phyloP scores from a whole-genome alignment of 2,888 invertebrate genomes.

The Limnephilus auricula region DNA sequence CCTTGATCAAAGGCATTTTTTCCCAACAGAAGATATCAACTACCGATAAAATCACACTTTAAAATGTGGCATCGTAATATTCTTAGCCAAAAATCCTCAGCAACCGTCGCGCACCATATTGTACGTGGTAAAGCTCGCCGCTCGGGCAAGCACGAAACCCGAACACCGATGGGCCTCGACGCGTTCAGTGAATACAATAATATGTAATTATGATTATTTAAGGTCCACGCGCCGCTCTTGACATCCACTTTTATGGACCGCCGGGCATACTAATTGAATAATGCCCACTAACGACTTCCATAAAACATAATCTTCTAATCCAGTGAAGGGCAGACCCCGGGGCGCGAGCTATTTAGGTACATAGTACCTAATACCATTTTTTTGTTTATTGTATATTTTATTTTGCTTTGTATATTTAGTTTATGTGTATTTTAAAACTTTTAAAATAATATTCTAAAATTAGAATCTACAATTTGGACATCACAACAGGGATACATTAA shows the following conservation, averaged over 20 bases:
- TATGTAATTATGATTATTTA: slow-evolving; percentile 7
- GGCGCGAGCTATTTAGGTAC: not conserved
- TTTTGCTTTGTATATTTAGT: too few relatives aligned
- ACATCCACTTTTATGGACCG: slow-evolving; percentile 42
- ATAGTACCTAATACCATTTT: too few relatives aligned
- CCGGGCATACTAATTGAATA: slow-evolving; percentile 61
- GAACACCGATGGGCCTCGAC: slow-evolving; percentile 15
- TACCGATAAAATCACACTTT: not conserved
- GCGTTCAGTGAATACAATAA: slow-evolving; percentile 19
- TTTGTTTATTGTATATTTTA: too few relatives aligned
- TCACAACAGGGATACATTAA: too few relatives aligned
- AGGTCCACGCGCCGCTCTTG: slow-evolving; percentile 28
- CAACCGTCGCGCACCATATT: not conserved
- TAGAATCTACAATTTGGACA: too few relatives aligned
- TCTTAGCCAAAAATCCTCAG: not conserved
- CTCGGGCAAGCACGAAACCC: slow-evolving; percentile 3
- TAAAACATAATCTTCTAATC: slow-evolving; percentile 31
- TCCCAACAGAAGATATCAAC: not conserved
- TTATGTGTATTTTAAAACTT: too few relatives aligned
- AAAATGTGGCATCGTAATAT: too few relatives aligned
- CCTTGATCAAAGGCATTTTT: not conserved
- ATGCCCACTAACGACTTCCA: slow-evolving; percentile 62
- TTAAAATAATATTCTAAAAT: too few relatives aligned
- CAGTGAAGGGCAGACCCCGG: not conserved
- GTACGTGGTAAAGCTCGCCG: not conserved